Evolutionary conservation across 2,888 invertebrate genomes (phyloP).

Genomic region (Spilosoma lubricipeda): DNA sequence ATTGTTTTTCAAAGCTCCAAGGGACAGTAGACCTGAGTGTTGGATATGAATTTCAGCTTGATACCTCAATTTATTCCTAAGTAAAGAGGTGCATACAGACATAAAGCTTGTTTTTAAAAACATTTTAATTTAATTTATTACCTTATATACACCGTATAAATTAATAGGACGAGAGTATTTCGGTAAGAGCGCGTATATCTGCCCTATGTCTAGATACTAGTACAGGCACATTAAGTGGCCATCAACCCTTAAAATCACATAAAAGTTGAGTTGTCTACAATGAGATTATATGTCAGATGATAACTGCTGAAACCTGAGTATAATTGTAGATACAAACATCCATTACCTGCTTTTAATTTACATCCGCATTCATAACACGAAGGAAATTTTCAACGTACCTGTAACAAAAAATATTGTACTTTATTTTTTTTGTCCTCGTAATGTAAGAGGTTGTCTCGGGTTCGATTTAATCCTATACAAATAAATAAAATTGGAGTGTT

Average conservation of each 20-base stretch:
- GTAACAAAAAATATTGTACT: background rate
- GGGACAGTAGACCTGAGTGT: too few relatives aligned
- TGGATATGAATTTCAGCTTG: too few relatives aligned
- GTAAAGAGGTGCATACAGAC: too few relatives aligned
- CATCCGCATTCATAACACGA: background rate
- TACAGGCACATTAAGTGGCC: too few relatives aligned
- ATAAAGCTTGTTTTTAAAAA: too few relatives aligned
- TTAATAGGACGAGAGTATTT: background rate
- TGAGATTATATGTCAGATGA: background rate
- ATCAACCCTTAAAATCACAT: background rate
- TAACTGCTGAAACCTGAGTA: background rate
- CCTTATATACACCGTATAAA: too few relatives aligned
- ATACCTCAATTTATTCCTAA: too few relatives aligned
- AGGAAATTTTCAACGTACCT: background rate
- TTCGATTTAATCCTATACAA: too few relatives aligned
- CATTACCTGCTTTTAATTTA: constrained; percentile 5
- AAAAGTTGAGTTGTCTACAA: background rate
- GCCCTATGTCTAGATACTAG: background rate
- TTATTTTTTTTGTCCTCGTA: background rate
- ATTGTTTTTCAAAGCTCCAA: too few relatives aligned
- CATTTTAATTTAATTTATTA: too few relatives aligned
- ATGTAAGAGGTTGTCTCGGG: too few relatives aligned
- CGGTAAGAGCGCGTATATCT: background rate
- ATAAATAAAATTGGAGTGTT: too few relatives aligned
- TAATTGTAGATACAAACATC: background rate